Evolutionary conservation across 2,113 vertebrate species (phyloP), one percentile per base, ranked within the genome.

Genomic region (Lanius collurio): DNA sequence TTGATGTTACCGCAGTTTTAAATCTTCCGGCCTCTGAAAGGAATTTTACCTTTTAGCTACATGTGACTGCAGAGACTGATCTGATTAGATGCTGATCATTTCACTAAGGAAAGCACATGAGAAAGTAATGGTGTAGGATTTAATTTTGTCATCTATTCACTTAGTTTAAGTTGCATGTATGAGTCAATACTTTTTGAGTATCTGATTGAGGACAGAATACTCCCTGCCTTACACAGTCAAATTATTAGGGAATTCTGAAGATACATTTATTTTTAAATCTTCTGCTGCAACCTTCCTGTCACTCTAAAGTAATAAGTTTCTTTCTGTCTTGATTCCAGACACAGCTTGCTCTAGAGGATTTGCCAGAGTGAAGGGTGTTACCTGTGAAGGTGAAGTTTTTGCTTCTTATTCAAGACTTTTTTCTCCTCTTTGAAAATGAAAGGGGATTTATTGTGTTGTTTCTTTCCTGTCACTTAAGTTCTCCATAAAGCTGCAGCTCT

Each of bases 351-450:
- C 97, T 41, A 97, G 97, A 97, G 98, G 98, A 87, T 98, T 97
- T 93, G 97, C 98, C 59, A 97, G 98, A 95, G 97, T 98, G 46
- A 98, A 97, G 62, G 98, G 98, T 49, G 71, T 98, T 70, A 90
- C 91, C 69, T 98, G 98, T 97, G 98, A 98, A 98, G 98, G 98
- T 98, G 74, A 96, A 57, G 11, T 70, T 79, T 83, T 89, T 90
- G 4, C 69, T 59, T 90, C 42, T 74, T 79, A 27, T 13, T 90
- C 16, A 37, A 24, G 4, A 56, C 17, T n/a, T 39, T 27, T 35
- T 39, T 28, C 1, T 10, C 4, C 10, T 1, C 12, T 83, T 39
- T 63, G 26, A 28, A 79, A 89, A 96, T 37, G 15, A 73, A 73
- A 59, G 11, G 16, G 8, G 4, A 24, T 67, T 57, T 60, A 39